Conservation (phyloP, 1,140 invertebrate species). For the Copidosoma floridanum region DNA sequence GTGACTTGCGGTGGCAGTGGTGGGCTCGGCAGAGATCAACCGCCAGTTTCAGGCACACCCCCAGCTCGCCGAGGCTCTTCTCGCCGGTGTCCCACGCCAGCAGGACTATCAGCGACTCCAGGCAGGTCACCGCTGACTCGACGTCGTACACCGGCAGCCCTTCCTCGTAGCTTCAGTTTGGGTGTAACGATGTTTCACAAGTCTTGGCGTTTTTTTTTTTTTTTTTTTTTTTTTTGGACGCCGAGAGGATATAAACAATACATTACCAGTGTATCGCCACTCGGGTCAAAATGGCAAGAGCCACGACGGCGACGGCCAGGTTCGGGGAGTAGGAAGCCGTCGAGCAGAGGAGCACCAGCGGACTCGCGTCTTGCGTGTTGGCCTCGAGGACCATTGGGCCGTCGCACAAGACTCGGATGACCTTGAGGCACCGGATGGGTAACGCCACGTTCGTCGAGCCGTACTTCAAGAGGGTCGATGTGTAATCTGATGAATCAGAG, state of each 20-base stretch:
- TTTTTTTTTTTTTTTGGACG: not conserved
- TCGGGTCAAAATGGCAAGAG: slow-evolving; percentile 66
- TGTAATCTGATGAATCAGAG: slow-evolving; percentile 42
- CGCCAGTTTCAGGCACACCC: slow-evolving; percentile 66
- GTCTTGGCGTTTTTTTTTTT: not conserved
- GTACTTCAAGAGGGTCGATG: slow-evolving; percentile 48
- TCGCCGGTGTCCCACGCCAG: slow-evolving; percentile 57
- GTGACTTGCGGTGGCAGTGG: slow-evolving; percentile 61
- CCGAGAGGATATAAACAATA: not conserved
- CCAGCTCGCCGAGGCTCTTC: slow-evolving; percentile 61
- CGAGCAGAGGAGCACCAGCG: slow-evolving; percentile 46
- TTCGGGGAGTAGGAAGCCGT: slow-evolving; percentile 63
- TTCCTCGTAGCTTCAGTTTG: slow-evolving; percentile 65
- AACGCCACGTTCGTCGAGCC: slow-evolving; percentile 47
- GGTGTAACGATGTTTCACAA: no score
- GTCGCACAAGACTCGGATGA: slow-evolving; percentile 53
- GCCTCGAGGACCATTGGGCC: slow-evolving; percentile 52
- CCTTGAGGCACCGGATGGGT: slow-evolving; percentile 49
- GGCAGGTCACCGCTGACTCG: slow-evolving; percentile 63
- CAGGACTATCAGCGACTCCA: slow-evolving; percentile 72
- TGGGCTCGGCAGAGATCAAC: slow-evolving; percentile 67
- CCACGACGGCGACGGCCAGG: slow-evolving; percentile 66
- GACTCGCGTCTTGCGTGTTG: slow-evolving; percentile 51
- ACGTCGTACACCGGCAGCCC: slow-evolving; percentile 61
- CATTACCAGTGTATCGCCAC: slow-evolving; percentile 65